Conservation (phyloP, 2,888 invertebrate species). For the Coenonympha glycerion region DNA sequence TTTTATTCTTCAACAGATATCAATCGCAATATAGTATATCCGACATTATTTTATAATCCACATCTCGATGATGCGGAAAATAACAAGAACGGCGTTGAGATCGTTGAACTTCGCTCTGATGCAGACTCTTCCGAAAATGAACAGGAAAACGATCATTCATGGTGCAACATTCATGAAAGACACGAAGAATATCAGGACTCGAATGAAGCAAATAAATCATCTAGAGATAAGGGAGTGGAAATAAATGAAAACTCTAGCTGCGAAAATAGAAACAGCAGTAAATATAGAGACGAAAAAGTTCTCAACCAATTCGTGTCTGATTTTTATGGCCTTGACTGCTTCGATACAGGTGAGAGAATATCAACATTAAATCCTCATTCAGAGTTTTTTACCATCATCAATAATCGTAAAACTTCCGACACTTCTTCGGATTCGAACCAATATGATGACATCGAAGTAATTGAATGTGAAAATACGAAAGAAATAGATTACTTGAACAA, state of each 20-base stretch:
- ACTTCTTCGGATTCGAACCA: conserved; percentile 39
- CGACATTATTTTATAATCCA: conserved; percentile 16
- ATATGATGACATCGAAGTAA: conserved; percentile 30
- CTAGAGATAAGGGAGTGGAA: conserved; percentile 40
- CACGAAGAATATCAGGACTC: conserved; percentile 31
- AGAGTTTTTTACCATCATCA: conserved; percentile 48
- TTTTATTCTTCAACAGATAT: conserved; percentile 27
- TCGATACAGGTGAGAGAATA: background rate
- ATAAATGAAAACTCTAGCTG: background rate
- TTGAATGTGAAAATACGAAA: conserved; percentile 31
- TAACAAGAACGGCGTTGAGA: conserved; percentile 43
- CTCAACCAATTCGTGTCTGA: conserved; percentile 16
- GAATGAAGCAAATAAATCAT: conserved; percentile 37
- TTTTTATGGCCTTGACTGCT: conserved; percentile 15
- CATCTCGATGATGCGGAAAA: conserved; percentile 10
- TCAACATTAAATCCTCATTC: conserved; percentile 30
- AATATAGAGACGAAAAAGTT: conserved; percentile 11
- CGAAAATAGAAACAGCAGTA: background rate
- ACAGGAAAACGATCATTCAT: conserved; percentile 28
- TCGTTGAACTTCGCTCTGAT: conserved; percentile 48
- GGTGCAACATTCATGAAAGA: conserved; percentile 32
- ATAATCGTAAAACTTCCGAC: conserved; percentile 41
- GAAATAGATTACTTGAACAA: conserved; percentile 28
- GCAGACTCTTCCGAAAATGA: conserved; percentile 24
- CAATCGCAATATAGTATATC: conserved; percentile 27